Evolutionary conservation across 2,113 vertebrate genomes (phyloP).

Genomic region (Macquaria ambigua): DNA sequence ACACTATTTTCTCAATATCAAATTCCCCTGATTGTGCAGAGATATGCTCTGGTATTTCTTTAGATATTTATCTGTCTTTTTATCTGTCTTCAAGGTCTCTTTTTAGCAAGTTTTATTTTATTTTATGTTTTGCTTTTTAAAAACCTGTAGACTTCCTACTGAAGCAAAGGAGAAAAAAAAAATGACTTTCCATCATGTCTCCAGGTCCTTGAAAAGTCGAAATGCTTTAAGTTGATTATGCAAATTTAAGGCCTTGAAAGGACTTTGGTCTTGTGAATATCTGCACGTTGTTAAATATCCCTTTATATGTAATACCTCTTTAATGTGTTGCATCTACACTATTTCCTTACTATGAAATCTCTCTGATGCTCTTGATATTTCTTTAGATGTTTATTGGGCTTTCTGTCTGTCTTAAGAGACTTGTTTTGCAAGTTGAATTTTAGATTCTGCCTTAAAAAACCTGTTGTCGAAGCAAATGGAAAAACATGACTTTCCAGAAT

Average conservation of each 20-base stretch:
- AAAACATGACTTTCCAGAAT: conserved; percentile 4
- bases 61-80: conserved; percentile 11
- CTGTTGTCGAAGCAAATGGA: background rate
- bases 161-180: background rate
- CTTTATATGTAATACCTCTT: conserved; percentile 8
- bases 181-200: conserved; percentile 17
- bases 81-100: background rate
- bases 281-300: conserved; percentile 15
- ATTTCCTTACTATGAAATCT: background rate
- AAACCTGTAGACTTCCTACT: conserved; percentile 15
- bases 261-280: conserved; percentile 13
- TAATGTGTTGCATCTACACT: conserved; percentile 3
- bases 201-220: conserved; percentile 16
- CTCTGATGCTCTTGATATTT: conserved; percentile 1
- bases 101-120: conserved; percentile 23
- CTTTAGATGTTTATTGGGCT: background rate
- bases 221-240: conserved; percentile 31
- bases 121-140: conserved; percentile 42
- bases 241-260: conserved; percentile 5
- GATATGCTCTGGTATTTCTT: conserved; percentile 14
- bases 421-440: conserved; percentile 10
- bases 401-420: background rate
- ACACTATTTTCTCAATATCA: background rate
- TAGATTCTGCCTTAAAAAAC: background rate
- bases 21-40: background rate